Base-by-base conservation (phyloP, 2,113 vertebrate species). In the Plotosus lineatus region DNA sequence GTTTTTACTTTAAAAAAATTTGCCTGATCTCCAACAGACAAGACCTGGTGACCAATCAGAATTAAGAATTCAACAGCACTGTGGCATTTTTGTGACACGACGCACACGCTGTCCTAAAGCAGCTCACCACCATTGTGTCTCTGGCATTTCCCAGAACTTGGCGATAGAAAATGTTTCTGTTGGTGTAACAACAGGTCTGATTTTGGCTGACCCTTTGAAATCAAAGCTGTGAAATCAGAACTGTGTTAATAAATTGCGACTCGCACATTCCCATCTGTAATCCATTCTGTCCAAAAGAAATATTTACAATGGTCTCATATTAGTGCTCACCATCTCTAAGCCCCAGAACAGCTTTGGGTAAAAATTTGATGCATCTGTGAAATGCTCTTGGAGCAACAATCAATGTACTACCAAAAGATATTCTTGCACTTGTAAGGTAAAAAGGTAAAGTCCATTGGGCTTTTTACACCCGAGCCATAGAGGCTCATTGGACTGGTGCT, bases 231-330 rank as follows among this genome's bases (percentile, higher is more conserved):
- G 44, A 46, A 69, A 26, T 44, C 40, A 15, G 40, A 15, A 44
- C 7, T 15, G 11, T 26, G 14, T 44, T 23, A 4, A 21, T 40
- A 38, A 66, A 23, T 19, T 40, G 21, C 8, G 31, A 66, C 9
- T 23, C 19, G 9, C 36, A 40, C 36, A 31, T 40, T 1, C 8
- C 19, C 19, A 65, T 40, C 40, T 68, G 40, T 66, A 23, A n/a
- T 26, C 21, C 21, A 44, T 69, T 68, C 65, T 44, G 11, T 44
- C 65, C 40, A 69, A 69, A 23, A 69, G n/a, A 69, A 69, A 44
- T 44, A 14, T 44, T 26, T 69, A 0, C 11, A 69, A 2, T 15
- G 40, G 23, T 69, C 40, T 44, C 26, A 11, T 69, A 11, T 69
- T 44, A 69, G 12, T 26, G 38, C 10, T 44, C 38, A n/a, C n/a